Percentiles rank a stretch among this genome's conserved stretches.
Evolutionary conservation across 2,113 vertebrate genomes (phyloP).

Genomic region (Dipodomys merriami): DNA sequence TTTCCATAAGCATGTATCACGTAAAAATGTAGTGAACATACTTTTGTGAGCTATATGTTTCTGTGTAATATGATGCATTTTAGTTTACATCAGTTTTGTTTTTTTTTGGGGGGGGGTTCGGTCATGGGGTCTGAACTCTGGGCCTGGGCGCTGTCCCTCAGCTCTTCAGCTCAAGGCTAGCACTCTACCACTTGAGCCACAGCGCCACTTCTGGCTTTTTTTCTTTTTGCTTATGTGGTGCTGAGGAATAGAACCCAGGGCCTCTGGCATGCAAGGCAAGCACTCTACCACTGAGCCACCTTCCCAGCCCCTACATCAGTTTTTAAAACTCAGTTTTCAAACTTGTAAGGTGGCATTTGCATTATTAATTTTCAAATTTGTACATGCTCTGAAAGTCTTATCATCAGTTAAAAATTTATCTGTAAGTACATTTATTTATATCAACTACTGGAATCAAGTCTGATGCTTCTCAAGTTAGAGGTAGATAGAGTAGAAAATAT

Average conservation of each 20-base stretch:
- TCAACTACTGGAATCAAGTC: neutral
- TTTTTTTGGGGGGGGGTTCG: too few species aligned
- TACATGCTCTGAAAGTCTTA: neutral
- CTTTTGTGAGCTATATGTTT: neutral
- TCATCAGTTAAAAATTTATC: constrained; percentile 1
- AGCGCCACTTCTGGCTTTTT: too few species aligned
- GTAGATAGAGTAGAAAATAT: neutral
- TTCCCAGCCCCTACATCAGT: too few species aligned
- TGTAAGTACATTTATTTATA: neutral
- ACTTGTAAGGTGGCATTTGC: too few species aligned
- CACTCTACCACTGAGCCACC: too few species aligned
- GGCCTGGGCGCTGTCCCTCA: too few species aligned
- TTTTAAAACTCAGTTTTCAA: neutral
- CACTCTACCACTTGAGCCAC: too few species aligned
- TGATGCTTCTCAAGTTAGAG: neutral
- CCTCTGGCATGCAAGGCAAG: too few species aligned
- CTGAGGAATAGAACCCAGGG: too few species aligned
- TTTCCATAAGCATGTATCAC: neutral
- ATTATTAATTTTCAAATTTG: neutral
- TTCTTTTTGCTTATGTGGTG: too few species aligned
- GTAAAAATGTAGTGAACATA: neutral
- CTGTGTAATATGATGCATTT: neutral
- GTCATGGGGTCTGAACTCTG: too few species aligned
- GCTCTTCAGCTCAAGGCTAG: too few species aligned
- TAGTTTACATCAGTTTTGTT: neutral